Base-by-base conservation (phyloP, 2,888 invertebrate species). In the Rhopalosiphum nymphaeae region DNA sequence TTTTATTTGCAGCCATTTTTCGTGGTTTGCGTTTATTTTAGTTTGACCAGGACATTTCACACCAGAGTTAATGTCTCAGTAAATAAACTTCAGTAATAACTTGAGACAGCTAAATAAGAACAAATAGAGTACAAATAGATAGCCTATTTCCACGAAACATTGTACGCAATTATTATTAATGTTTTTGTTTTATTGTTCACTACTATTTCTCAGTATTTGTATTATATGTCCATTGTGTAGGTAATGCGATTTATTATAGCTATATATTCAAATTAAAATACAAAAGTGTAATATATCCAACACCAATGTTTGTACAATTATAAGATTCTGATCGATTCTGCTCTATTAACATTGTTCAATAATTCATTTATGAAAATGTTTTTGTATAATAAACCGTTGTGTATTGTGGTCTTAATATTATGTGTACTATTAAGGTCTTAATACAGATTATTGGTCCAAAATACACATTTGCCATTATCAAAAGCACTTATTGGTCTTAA, bases 91-190 rank as follows among this genome's bases (percentile, higher is more conserved):
- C 36, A 78, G 78, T 78, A 78, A 78, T 78, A 78, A 78, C 36
- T 78, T 25, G 78, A 36, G 78, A 78, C 78, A 78, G 36, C 36
- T 36, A 78, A 78, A 78, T 78, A 78, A 78, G 36, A 78, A 78
- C 78, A 78, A 78, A 78, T 78, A 78, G 78, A 78, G 78, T 78
- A 78, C 21, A 36, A 78, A 78, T 78, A 78, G 78, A 78, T 78
- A 78, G 78, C 36, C 78, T 21, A 36, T 78, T 78, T 78, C 78
- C 21, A 3, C 21, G 78, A 36, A 36, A 36, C 78, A 36, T 78
- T 42, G 36, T 78, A 25, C 36, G 78, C 78, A 42, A 78, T 78
- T 78, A 21, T 78, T 78, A 78, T 78, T 78, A 78, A 78, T 78
- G 78, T 78, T 78, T 21, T 21, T 78, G 36, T 36, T 78, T 36